A percentile compares a stretch with the other conserved stretches of the same genome.
phyloP scores from a whole-genome alignment of 2,888 invertebrate species.

The Gerris lacustris region DNA sequence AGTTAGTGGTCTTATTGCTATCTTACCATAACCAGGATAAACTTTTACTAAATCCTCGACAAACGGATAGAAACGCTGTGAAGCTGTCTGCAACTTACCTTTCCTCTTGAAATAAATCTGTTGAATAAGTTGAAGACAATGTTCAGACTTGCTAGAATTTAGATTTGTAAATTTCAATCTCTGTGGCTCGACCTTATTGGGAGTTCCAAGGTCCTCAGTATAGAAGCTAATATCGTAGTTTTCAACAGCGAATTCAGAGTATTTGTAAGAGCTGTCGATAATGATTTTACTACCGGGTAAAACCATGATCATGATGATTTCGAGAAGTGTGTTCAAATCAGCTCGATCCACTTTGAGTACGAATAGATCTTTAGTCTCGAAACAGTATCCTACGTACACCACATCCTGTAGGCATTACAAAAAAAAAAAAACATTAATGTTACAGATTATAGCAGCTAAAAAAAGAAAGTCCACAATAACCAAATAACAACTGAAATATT shows the following conservation, averaged over 20 bases:
- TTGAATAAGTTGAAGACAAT: background rate
- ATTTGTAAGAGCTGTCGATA: background rate
- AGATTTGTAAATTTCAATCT: background rate
- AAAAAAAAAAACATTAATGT: no score
- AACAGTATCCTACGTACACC: constrained; percentile 4
- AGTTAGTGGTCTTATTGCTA: background rate
- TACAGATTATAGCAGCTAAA: no score
- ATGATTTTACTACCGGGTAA: constrained; percentile 3
- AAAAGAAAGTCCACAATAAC: no score
- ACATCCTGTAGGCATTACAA: background rate
- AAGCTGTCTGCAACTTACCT: background rate
- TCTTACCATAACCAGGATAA: constrained; percentile 7
- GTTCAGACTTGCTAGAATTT: background rate
- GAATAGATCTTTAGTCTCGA: constrained; percentile 2
- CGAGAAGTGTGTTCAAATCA: constrained; percentile 2
- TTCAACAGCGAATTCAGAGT: constrained; percentile 1
- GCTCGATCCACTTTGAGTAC: background rate
- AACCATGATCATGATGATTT: constrained; percentile 2
- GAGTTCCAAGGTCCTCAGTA: background rate
- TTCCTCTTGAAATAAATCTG: constrained; percentile 5
- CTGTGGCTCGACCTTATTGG: background rate
- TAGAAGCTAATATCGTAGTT: constrained; percentile 5
- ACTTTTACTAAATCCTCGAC: constrained; percentile 7
- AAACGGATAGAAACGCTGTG: background rate
- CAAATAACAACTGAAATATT: no score